phyloP scores from a whole-genome alignment of 1,140 invertebrate species.

The Arctopsyche grandis region DNA sequence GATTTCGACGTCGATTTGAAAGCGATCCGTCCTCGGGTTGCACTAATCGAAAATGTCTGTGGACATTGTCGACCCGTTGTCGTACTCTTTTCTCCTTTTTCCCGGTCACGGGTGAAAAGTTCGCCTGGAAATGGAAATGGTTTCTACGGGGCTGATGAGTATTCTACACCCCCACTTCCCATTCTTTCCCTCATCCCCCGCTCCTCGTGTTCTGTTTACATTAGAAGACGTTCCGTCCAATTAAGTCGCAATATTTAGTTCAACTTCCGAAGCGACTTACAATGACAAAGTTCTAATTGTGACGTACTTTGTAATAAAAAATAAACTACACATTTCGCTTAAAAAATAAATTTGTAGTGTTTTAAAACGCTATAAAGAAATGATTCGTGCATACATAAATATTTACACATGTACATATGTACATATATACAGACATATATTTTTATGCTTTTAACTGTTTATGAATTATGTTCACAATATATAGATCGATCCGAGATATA shows the following conservation, averaged over 20 bases:
- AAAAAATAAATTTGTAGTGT: too few relatives aligned
- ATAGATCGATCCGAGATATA: too few relatives aligned
- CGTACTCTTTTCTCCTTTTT: not conserved
- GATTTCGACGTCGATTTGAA: too few relatives aligned
- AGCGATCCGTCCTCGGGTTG: too few relatives aligned
- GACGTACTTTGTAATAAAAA: too few relatives aligned
- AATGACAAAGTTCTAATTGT: not conserved
- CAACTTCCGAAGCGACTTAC: constrained; percentile 28
- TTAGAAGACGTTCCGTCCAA: constrained; percentile 54
- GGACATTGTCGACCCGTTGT: not conserved
- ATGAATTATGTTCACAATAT: too few relatives aligned
- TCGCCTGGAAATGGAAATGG: not conserved
- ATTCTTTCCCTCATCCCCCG: not conserved
- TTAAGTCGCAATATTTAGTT: constrained; percentile 54
- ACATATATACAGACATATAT: too few relatives aligned
- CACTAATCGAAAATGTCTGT: not conserved
- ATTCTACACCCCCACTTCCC: not conserved
- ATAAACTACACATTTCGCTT: too few relatives aligned
- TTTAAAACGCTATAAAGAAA: too few relatives aligned
- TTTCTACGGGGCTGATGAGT: not conserved
- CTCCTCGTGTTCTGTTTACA: constrained; percentile 48
- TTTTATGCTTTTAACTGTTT: too few relatives aligned
- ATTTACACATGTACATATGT: too few relatives aligned
- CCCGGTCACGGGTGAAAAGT: not conserved
- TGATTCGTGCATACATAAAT: too few relatives aligned